Conservation (phyloP, 1,140 invertebrate species). For the Bombus waltoni region DNA sequence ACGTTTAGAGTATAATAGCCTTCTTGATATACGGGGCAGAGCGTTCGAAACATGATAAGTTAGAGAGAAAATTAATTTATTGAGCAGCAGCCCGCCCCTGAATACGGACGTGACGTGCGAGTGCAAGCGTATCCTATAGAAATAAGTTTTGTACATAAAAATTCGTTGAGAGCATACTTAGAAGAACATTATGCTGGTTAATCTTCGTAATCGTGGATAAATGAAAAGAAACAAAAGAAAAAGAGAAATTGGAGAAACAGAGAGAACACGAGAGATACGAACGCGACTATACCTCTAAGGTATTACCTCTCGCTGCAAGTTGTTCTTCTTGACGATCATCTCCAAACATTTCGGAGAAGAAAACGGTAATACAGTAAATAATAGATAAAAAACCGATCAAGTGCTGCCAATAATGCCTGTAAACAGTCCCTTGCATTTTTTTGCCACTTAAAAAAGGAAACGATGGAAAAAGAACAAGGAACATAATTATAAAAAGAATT, state of each 20-base stretch:
- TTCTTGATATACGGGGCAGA: conserved; percentile 25
- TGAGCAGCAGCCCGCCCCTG: conserved; percentile 64
- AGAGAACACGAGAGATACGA: conserved; percentile 24
- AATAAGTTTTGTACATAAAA: conserved; percentile 80
- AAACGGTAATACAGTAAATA: conserved; percentile 61
- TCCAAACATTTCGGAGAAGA: conserved; percentile 58
- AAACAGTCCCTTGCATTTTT: conserved; percentile 73
- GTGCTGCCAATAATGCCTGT: conserved; percentile 82
- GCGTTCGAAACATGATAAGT: conserved; percentile 68
- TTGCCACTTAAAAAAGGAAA: conserved; percentile 49
- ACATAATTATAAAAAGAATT: conserved; percentile 14
- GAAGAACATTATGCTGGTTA: conserved; percentile 39
- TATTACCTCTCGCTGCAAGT: background rate
- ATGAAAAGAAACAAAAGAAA: conserved; percentile 26
- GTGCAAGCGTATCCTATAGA: conserved; percentile 75
- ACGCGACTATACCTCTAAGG: background rate
- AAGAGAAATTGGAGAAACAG: conserved; percentile 34
- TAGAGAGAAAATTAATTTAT: conserved; percentile 78
- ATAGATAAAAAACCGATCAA: conserved; percentile 72
- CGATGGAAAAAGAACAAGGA: conserved; percentile 1
- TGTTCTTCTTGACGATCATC: conserved; percentile 46
- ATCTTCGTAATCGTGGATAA: conserved; percentile 37
- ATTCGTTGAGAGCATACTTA: conserved; percentile 62
- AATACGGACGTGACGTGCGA: conserved; percentile 70
- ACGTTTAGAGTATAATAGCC: conserved; percentile 23